A percentile compares a stretch with the other conserved stretches of the same genome.
Evolutionary conservation across 92 coral and sea anemone genomes (phyloP).

Genomic region (Porites divaricata): DNA sequence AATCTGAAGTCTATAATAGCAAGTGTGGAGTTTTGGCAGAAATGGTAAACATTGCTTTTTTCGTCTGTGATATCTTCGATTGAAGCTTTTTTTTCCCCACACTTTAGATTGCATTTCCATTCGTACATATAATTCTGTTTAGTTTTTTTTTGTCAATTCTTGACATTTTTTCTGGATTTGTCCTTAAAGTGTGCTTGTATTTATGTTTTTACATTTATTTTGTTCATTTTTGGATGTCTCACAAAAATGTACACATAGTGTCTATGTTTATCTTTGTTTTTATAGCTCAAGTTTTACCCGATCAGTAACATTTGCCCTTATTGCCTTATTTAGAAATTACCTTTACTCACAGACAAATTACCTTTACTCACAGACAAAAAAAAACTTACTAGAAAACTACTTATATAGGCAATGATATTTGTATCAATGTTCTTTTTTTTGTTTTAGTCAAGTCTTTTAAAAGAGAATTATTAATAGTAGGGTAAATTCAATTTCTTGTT

Average conservation of each 20-base stretch:
- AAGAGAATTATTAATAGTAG: neutral
- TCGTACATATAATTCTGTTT: neutral
- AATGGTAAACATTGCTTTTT: conserved; percentile 24
- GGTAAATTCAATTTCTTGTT: neutral
- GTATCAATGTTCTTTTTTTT: neutral
- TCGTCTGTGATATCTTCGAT: neutral
- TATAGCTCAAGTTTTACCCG: conserved; percentile 16
- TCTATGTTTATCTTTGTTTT: neutral
- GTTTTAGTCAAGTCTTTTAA: neutral
- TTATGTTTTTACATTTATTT: neutral
- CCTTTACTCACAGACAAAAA: neutral
- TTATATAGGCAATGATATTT: neutral
- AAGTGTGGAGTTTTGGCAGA: neutral
- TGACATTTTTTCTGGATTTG: neutral
- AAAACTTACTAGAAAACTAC: neutral
- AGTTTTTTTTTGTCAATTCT: neutral
- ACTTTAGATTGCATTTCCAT: neutral
- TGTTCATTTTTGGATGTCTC: neutral
- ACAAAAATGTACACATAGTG: neutral
- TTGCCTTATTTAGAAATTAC: conserved; percentile 28
- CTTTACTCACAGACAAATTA: neutral
- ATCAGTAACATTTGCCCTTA: conserved; percentile 4
- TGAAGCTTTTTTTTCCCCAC: neutral
- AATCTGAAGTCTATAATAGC: neutral
- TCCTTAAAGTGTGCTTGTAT: neutral